These are phyloP conservation scores for Eledona agricola DNA, from an alignment of 2,888 invertebrate species.

Conservation along the genomic window DNA sequence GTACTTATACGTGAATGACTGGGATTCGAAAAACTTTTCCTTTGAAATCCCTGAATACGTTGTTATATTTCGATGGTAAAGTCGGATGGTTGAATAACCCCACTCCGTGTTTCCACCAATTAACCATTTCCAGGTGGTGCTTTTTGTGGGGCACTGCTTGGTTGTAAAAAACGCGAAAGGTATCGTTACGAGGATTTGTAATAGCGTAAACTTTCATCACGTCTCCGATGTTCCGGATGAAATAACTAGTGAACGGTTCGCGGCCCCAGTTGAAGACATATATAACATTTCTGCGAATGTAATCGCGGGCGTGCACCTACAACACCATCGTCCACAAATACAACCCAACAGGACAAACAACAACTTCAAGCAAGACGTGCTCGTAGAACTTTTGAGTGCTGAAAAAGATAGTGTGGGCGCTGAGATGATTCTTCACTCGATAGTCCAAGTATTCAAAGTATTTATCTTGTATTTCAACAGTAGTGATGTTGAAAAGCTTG, in stretches of 20 bases:
- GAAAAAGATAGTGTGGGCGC: constrained; percentile 66
- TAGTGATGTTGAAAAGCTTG: constrained; percentile 56
- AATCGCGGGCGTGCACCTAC: constrained; percentile 64
- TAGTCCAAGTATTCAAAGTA: constrained; percentile 65
- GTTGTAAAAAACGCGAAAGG: constrained; percentile 77
- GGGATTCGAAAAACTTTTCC: constrained; percentile 73
- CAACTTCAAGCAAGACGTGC: constrained; percentile 65
- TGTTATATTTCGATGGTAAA: constrained; percentile 67
- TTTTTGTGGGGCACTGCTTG: constrained; percentile 71
- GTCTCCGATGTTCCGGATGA: constrained; percentile 66
- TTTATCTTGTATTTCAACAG: constrained; percentile 59
- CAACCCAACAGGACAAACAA: background rate
- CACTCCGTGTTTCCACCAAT: constrained; percentile 74
- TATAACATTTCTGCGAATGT: constrained; percentile 70
- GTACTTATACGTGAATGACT: constrained; percentile 74
- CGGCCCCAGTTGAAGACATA: constrained; percentile 77
- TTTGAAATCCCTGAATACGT: constrained; percentile 73
- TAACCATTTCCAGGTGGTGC: constrained; percentile 71
- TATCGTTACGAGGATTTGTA: constrained; percentile 70
- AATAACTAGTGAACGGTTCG: constrained; percentile 63
- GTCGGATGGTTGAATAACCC: constrained; percentile 74
- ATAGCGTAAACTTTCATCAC: constrained; percentile 71
- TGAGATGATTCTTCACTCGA: constrained; percentile 65
- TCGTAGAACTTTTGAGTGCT: constrained; percentile 67
- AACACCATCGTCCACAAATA: background rate